Evolutionary conservation across 2,113 vertebrate genomes (phyloP), one percentile per base, ranked within the genome.

Genomic region (Oostethus manadensis): DNA sequence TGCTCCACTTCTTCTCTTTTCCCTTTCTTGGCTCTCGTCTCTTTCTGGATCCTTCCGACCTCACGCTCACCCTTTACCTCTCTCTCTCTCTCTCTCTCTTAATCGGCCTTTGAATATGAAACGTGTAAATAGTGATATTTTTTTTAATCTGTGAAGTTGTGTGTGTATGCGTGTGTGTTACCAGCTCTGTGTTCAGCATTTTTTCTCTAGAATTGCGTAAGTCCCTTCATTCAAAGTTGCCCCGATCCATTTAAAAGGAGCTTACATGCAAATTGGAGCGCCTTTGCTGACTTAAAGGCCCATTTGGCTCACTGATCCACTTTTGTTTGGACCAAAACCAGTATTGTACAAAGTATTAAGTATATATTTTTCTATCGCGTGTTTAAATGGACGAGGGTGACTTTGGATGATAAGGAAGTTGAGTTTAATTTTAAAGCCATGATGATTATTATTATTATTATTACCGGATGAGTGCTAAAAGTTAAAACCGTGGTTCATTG

Each of bases 281-380:
- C 94, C 94, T 96, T 98, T 97, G 91, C 97, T 90, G 87, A 89
- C 68, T n/a, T 88, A 88, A 90, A 94, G 92, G 94, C 94, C 93
- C 97, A 98, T 99, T 99, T 94, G 96, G 95, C 95, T 97, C 98
- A 97, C 93, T 98, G 96, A 98, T 99, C 96, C 96, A 99, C 94
- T 99, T 99, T 98, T 99, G 94, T 98, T 99, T 99, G 97, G 97
- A 99, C 95, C 97, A 98, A 99, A 98, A 94, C 93, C 96, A 98
- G 97, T 99, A 97, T 97, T 99, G 97, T 99, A 99, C 93, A 99
- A 99, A 98, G 95, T 97, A 94, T 95, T 97, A 95, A 98, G 92
- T 97, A 98, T 99, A 99, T 98, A 98, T 99, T 98, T 99, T 99
- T 99, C 92, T 99, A 97, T 96, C 77, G 81, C 88, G 94, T 95